phyloP scores from a whole-genome alignment of 2,888 invertebrate genomes.

The Phlogophora meticulosa region DNA sequence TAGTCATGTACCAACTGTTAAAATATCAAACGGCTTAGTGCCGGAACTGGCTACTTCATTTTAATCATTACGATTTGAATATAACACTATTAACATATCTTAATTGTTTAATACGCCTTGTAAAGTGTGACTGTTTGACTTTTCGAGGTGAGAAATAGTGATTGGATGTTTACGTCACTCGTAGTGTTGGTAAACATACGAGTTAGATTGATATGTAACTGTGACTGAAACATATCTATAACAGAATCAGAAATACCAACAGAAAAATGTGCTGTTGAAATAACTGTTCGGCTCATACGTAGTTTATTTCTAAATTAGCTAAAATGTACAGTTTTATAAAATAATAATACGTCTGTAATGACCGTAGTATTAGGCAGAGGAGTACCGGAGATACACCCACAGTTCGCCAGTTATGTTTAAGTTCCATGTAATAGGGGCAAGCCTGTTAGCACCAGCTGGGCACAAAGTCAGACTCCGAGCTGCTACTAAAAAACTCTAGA shows the following conservation, averaged over 20 bases:
- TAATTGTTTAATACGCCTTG: constrained; percentile 48
- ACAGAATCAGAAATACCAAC: background rate
- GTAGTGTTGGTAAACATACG: constrained; percentile 7
- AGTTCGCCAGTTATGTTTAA: no score
- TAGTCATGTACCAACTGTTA: constrained; percentile 21
- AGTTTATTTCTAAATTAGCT: background rate
- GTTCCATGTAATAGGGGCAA: no score
- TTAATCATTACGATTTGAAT: constrained; percentile 51
- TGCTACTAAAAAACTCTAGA: no score
- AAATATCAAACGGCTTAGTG: constrained; percentile 42
- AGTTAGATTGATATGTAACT: constrained; percentile 9
- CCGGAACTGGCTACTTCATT: constrained; percentile 56
- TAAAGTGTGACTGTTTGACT: constrained; percentile 33
- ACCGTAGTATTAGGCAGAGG: no score
- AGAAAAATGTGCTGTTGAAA: background rate
- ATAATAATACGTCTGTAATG: no score
- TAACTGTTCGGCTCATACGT: background rate
- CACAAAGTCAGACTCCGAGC: no score
- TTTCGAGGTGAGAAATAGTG: constrained; percentile 52
- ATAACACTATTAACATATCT: constrained; percentile 29
- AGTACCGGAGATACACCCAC: no score
- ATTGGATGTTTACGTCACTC: constrained; percentile 33
- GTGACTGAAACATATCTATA: constrained; percentile 15
- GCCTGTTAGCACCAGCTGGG: no score
- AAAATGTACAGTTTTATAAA: no score